Base-by-base conservation (phyloP, 2,797 vertebrate genomes). In the Sebastes nivosus region DNA sequence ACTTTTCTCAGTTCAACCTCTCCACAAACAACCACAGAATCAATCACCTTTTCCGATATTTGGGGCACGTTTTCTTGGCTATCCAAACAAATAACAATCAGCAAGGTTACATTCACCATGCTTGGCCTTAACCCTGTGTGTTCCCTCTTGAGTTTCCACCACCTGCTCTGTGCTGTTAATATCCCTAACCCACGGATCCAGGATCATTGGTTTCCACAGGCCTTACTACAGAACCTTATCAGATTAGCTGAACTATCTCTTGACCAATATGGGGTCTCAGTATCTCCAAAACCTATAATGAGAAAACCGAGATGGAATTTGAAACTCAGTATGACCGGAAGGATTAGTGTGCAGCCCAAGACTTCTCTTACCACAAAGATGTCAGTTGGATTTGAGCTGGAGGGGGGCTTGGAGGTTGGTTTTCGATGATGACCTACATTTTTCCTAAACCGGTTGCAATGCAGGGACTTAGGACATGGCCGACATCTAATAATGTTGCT, bases 271-370 rank as follows among this genome's bases (percentile, higher is more conserved):
- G 95, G 88, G 92, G 90, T 93, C 92, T 94, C 84, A 77, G 90
- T 92, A 91, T 94, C 93, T 95, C 86, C 84, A 87, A 91, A 95
- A 94, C 91, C 91, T 90, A 87, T 94, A 94, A 95, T 95, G 94
- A 95, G 93, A 94, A 95, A 96, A 95, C 88, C 75, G 80, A 94
- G 93, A 95, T 95, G 93, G 94, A 94, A 95, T 95, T 95, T 93
- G 90, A 95, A 95, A 95, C 94, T 94, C 85, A 76, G 92, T 92
- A 87, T 95, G 92, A 95, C 92, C 81, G 82, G 83, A 92, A 88
- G 93, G 95, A 95, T 95, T 95, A 94, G 82, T 85, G 84, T 89
- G 91, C 84, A 88, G 82, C 91, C 87, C 52, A 38, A 91, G 89
- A 94, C 89, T 91, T 91, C 84, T 92, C 89, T 90, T 91, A 89